phyloP scores from a whole-genome alignment of 1,140 invertebrate species.

The Acromyrmex charruanus region DNA sequence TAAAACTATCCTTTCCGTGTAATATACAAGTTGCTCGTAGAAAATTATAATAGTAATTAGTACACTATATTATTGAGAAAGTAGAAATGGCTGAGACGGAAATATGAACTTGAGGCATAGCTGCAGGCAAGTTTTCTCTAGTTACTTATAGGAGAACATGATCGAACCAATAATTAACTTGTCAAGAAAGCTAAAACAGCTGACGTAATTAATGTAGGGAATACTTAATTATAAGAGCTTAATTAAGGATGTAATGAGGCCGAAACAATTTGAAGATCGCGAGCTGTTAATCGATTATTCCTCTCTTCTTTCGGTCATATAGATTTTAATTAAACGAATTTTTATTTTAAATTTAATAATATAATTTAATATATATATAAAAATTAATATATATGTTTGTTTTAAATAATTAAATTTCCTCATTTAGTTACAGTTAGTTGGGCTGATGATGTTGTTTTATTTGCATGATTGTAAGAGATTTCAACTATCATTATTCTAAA shows the following conservation, averaged over 20 bases:
- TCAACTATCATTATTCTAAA: not conserved
- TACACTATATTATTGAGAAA: not conserved
- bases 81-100: not conserved
- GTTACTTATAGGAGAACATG: slow-evolving; percentile 34
- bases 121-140: slow-evolving; percentile 2
- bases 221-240: slow-evolving; percentile 17
- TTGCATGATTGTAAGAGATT: not conserved
- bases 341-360: slow-evolving; percentile 8
- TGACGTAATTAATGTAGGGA: slow-evolving; percentile 45
- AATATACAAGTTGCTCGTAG: not conserved
- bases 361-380: too few species aligned
- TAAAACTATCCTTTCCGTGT: too few species aligned
- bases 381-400: not conserved
- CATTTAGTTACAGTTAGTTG: not conserved
- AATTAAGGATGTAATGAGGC: slow-evolving; percentile 38
- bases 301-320: not conserved
- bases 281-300: slow-evolving; percentile 14
- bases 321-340: not conserved
- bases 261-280: not conserved
- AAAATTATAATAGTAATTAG: slow-evolving; percentile 9
- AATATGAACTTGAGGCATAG: slow-evolving; percentile 29
- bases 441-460: not conserved
- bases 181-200: slow-evolving; percentile 45
- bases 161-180: slow-evolving; percentile 60
- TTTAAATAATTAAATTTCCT: not conserved